A percentile compares a stretch with the other conserved stretches of the same genome.
Conservation (phyloP, 1,140 invertebrate species). For the Lepeophtheirus salmonis region DNA sequence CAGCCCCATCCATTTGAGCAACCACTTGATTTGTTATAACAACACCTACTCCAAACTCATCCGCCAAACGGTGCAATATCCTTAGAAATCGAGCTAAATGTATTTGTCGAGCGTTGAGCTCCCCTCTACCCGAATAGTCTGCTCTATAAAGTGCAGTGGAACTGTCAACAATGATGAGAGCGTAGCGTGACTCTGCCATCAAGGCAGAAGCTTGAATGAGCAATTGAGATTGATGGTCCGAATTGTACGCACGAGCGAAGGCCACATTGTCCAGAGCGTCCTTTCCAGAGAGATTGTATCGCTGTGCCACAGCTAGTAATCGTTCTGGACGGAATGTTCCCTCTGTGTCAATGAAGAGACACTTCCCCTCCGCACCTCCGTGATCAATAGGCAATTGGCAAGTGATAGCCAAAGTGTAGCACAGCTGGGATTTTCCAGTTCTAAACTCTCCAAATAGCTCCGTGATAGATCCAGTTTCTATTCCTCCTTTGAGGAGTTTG, state of each 20-base stretch:
- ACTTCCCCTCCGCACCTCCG: constrained; percentile 95
- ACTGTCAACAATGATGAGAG: not conserved
- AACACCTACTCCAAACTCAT: constrained; percentile 96
- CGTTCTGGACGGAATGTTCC: too few species aligned
- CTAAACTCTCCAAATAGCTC: too few species aligned
- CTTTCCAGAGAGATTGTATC: constrained; percentile 76
- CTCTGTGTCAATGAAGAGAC: constrained; percentile 93
- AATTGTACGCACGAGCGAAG: constrained; percentile 83
- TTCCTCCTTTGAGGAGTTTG: constrained; percentile 79
- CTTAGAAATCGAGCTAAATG: constrained; percentile 81
- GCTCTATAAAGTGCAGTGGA: too few species aligned
- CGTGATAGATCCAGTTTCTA: too few species aligned
- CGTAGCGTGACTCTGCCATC: not conserved
- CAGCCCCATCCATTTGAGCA: constrained; percentile 81
- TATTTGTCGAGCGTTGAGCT: constrained; percentile 75
- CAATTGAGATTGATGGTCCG: constrained; percentile 84
- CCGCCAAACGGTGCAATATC: constrained; percentile 71
- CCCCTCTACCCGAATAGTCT: constrained; percentile 85
- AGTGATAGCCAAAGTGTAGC: constrained; percentile 91
- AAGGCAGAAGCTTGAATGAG: constrained; percentile 28
- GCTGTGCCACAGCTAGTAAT: constrained; percentile 56
- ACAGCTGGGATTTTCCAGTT: constrained; percentile 93
- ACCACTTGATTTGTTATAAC: constrained; percentile 92
- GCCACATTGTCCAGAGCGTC: too few species aligned
- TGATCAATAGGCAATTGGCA: too few species aligned